phyloP scores from a whole-genome alignment of 1,140 invertebrate species.

The Pseudomyrmex sp. region DNA sequence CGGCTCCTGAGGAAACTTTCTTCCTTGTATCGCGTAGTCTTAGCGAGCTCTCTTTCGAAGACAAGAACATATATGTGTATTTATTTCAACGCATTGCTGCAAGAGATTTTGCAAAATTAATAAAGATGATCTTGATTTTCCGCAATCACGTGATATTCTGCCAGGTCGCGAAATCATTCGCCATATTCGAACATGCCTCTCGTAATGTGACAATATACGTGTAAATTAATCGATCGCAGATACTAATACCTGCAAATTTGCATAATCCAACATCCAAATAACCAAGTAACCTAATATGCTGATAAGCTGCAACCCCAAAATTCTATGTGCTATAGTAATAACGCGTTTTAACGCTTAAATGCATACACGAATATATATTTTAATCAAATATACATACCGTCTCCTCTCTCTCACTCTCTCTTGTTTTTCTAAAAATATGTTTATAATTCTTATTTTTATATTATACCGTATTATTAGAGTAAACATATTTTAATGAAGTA shows the following conservation, averaged over 20 bases:
- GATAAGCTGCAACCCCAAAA: slow-evolving; percentile 51
- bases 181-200: slow-evolving; percentile 2
- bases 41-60: slow-evolving; percentile 18
- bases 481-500: too few species aligned
- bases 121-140: slow-evolving; percentile 18
- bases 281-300: slow-evolving; percentile 60
- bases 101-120: slow-evolving; percentile 20
- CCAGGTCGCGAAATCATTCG: slow-evolving; percentile 12
- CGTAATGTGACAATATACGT: slow-evolving; percentile 59
- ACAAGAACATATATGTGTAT: background rate
- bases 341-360: slow-evolving; percentile 21
- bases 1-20: slow-evolving; percentile 45
- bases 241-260: slow-evolving; percentile 57
- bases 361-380: background rate
- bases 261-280: slow-evolving; percentile 60
- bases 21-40: slow-evolving; percentile 36
- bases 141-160: slow-evolving; percentile 22
- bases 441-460: background rate
- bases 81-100: background rate
- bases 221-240: slow-evolving; percentile 58
- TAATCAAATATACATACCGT: slow-evolving; percentile 7
- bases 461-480: background rate
- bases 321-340: slow-evolving; percentile 31
- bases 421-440: too few species aligned
- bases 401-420: too few species aligned